Evolutionary conservation across 2,888 invertebrate genomes (phyloP).

Genomic region (Thecophora atra): DNA sequence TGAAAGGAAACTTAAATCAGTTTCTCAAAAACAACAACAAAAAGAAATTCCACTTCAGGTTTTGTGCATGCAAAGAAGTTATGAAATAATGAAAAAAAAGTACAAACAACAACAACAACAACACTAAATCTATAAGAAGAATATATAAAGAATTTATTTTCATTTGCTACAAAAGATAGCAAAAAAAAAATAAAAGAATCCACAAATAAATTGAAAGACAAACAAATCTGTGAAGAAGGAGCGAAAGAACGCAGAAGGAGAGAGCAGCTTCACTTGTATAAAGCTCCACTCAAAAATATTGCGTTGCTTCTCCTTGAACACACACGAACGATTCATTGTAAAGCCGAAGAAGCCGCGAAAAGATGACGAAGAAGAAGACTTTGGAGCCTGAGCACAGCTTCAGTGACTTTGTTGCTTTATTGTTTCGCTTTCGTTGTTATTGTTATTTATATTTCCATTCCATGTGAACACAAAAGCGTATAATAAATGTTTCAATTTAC

Average conservation of each 20-base stretch:
- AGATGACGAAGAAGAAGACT: too few species aligned
- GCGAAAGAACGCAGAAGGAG: neutral
- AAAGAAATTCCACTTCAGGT: neutral
- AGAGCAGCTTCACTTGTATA: neutral
- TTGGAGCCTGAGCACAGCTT: too few species aligned
- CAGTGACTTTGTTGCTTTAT: conserved; percentile 1
- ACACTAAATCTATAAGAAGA: neutral
- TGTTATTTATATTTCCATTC: too few species aligned
- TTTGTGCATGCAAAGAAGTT: neutral
- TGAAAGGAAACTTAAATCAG: neutral
- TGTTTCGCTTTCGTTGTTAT: neutral
- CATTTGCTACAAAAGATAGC: too few species aligned
- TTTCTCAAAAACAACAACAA: neutral
- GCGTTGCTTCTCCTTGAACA: too few species aligned
- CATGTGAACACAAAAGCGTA: neutral
- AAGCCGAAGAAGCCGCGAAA: too few species aligned
- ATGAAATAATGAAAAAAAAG: neutral
- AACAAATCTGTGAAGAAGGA: conserved; percentile 10
- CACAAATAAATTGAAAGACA: neutral
- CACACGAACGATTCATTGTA: too few species aligned
- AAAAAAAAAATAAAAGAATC: neutral
- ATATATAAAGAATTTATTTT: too few species aligned
- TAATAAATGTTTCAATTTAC: conserved; percentile 29
- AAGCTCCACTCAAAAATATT: too few species aligned
- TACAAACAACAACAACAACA: neutral